phyloP scores from a whole-genome alignment of 2,797 vertebrate species.

The Macroramphosus scolopax region DNA sequence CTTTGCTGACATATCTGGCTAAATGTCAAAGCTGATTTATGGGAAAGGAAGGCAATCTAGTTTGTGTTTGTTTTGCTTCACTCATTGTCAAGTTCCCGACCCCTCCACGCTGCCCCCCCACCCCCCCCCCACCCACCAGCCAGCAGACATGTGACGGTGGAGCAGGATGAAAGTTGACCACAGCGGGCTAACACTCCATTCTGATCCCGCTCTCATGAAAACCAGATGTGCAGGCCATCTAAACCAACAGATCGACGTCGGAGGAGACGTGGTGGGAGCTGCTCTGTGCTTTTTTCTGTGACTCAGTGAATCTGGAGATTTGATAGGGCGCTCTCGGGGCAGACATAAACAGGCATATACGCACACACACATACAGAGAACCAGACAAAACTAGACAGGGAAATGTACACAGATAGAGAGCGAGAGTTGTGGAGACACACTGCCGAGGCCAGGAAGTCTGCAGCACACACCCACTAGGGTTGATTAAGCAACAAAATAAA shows the following conservation, averaged over 20 bases:
- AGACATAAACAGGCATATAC: constrained; percentile 54
- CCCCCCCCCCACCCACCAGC: constrained; percentile 11
- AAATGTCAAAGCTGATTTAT: constrained; percentile 4
- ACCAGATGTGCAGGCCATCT: constrained; percentile 67
- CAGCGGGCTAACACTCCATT: constrained; percentile 43
- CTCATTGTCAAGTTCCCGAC: constrained; percentile 30
- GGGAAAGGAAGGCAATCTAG: neutral
- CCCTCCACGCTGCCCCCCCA: constrained; percentile 9
- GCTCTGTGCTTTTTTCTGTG: constrained; percentile 18
- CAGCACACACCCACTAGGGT: constrained; percentile 43
- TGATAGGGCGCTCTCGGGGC: constrained; percentile 28
- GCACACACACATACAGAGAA: constrained; percentile 17
- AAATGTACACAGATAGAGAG: constrained; percentile 48
- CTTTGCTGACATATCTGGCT: neutral
- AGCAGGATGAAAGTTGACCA: constrained; percentile 54
- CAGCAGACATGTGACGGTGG: constrained; percentile 28
- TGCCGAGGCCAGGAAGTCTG: constrained; percentile 48
- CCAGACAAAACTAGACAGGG: constrained; percentile 51
- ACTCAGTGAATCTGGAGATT: constrained; percentile 40
- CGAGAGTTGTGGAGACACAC: constrained; percentile 34
- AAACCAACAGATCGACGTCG: constrained; percentile 23
- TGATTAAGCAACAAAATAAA: constrained; percentile 50
- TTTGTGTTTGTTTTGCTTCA: constrained; percentile 21
- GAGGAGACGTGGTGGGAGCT: neutral
- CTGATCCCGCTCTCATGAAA: constrained; percentile 57